Base-by-base conservation (phyloP, 2,797 vertebrate species). In the Parauchenoglanis punctatus region DNA sequence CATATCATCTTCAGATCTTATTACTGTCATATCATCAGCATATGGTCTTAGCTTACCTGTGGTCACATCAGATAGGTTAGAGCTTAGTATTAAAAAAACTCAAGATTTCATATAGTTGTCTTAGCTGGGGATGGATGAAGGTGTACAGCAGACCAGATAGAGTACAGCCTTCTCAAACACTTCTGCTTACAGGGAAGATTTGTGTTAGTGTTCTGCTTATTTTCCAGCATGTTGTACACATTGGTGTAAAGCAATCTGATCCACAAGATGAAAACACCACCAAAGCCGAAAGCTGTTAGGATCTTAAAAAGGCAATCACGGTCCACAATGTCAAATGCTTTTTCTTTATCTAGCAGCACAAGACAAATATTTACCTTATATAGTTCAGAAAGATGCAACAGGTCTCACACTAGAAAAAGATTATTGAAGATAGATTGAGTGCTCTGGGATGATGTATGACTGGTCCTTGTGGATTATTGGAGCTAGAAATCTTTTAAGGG, bases 321-420 rank as follows among this genome's bases (percentile, higher is more conserved):
- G 40, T 72, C 83, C 12, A 85, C 75, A 40, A 40, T 28, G 67
- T 88, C 35, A 85, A 75, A 88, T 13, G 17, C 61, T 54, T 83
- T 83, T 28, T 70, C 80, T n/a, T 85, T 23, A 23, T 82, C 83
- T 52, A 84, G 54, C 2, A n/a, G 80, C 11, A 63, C 44, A 28
- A 81, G 31, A 2, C 67, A 68, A 25, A 81, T 65, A 3, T 86
- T n/a, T 25, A 73, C 13, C 7, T 75, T 63, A 5, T 56, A 6
- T 35, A 31, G 2, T 63, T 81, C 67, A 4, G 31, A 35, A 73
- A 52, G 5, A n/a, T 25, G 8, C 2, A 84, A 15, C 25, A 76
- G 23, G 17, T 85, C 46, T 40, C 72, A 49, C 0, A 77, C 0
- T n/a, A 85, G 49, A 58, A 82, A 76, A 12, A 85, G 23, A 3